A percentile compares a stretch with the other conserved stretches of the same genome.
Conservation (phyloP, 2,888 invertebrate species). For the Nineta flava region DNA sequence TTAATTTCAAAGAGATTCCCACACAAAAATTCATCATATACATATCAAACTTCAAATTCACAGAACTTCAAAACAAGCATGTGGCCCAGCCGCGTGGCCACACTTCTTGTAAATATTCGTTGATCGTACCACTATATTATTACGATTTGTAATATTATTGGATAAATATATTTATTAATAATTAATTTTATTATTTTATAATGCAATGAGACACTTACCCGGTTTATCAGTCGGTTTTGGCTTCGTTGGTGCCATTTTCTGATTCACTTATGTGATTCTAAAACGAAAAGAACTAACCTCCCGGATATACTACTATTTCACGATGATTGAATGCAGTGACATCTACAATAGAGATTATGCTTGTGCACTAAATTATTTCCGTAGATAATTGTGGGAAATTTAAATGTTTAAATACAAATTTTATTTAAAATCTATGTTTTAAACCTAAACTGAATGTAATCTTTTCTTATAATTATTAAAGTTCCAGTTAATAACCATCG, state of each 20-base stretch:
- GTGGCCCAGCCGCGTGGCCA: constrained; percentile 17
- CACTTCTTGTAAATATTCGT: neutral
- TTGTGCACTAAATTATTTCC: too few relatives aligned
- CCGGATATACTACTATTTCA: neutral
- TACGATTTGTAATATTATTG: too few relatives aligned
- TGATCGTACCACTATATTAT: neutral
- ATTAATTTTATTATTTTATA: too few relatives aligned
- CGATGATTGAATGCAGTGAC: too few relatives aligned
- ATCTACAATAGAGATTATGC: too few relatives aligned
- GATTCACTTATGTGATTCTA: constrained; percentile 6
- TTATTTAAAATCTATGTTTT: too few relatives aligned
- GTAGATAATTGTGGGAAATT: too few relatives aligned
- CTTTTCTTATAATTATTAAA: too few relatives aligned
- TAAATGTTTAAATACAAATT: too few relatives aligned
- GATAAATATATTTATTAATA: too few relatives aligned
- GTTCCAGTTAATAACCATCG: too few relatives aligned
- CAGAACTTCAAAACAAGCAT: neutral
- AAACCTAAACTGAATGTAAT: too few relatives aligned
- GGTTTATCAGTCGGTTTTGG: constrained; percentile 64
- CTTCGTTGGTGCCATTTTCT: constrained; percentile 76
- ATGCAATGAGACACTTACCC: constrained; percentile 40
- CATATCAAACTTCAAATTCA: neutral
- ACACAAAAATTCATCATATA: constrained; percentile 30
- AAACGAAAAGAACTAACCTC: constrained; percentile 3
- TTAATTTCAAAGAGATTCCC: constrained; percentile 40